Evolutionary conservation across 2,113 vertebrate species (phyloP), one percentile per base, ranked within the genome.

Genomic region (Suricata suricatta): DNA sequence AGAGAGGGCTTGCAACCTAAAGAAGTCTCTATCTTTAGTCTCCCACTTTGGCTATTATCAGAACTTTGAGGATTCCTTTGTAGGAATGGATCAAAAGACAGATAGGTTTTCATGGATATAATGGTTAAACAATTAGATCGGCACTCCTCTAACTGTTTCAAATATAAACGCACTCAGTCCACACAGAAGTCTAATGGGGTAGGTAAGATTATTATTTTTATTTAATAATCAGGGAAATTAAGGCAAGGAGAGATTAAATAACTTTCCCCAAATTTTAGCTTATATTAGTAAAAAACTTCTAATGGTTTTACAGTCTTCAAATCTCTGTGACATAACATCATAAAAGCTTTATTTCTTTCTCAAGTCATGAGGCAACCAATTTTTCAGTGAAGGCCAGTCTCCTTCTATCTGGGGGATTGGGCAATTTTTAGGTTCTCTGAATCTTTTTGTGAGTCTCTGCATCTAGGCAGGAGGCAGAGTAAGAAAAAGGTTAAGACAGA

Each of bases 161-260:
- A 50, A 63, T 54, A 41, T 41, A 80, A 84, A 38, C 1, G 81
- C 54, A n/a, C 64, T 44, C 69, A 66, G 19, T 47, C 8, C 66
- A 93, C 63, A 83, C 16, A 82, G 74, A 93, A 83, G 21, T 63
- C 11, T n/a, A 50, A 33, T 21, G 23, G 66, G 0, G 7, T 84
- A 88, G 23, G 2, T 74, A 60, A 12, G 71, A 44, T 38, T 47
- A 63, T 16, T 64, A 38, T 69, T 90, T 79, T 64, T 7, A 74
- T 52, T 95, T 84, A 91, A 47, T 81, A 90, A 25, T 25, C 29
- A n/a, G 29, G 31, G 25, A 80, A 90, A 88, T 88, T 87, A 82
- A 81, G 74, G 74, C 23, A 87, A 64, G 23, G n/a, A 88, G 63
- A 87, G 52, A 90, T 91, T 93, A 94, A n/a, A 15, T 64, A 95